Evolutionary conservation across 2,888 invertebrate genomes (phyloP).

Genomic region (Drosophila greeni): DNA sequence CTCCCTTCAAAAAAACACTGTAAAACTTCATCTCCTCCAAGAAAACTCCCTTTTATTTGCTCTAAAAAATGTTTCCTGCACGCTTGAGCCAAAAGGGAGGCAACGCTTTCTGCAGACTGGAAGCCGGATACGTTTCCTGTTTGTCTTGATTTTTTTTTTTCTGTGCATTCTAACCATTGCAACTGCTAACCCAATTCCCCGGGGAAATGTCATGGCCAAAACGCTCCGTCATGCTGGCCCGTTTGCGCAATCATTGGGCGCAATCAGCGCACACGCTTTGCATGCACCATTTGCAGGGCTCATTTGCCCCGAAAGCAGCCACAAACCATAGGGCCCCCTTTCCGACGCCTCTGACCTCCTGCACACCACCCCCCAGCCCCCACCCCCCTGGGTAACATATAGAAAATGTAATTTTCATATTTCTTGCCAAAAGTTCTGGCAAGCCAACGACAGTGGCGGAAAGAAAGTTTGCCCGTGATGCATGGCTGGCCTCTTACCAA

Average conservation of each 20-base stretch:
- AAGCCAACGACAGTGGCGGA: slow-evolving; percentile 44
- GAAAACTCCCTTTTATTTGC: background rate
- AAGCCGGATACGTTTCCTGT: background rate
- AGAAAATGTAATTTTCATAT: slow-evolving; percentile 60
- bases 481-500: slow-evolving; percentile 61
- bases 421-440: slow-evolving; percentile 45
- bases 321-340: slow-evolving; percentile 24
- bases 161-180: slow-evolving; percentile 18
- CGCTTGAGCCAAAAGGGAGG: background rate
- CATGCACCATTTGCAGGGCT: slow-evolving; percentile 50
- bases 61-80: background rate
- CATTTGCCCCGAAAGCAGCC: slow-evolving; percentile 43
- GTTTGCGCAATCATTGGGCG: slow-evolving; percentile 52
- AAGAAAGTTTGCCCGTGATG: slow-evolving; percentile 62
- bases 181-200: slow-evolving; percentile 54
- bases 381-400: slow-evolving; percentile 27
- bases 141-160: background rate
- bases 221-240: slow-evolving; percentile 47
- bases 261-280: slow-evolving; percentile 50
- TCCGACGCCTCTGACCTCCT: background rate
- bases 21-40: background rate
- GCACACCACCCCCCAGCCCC: too few relatives aligned
- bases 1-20: too few relatives aligned
- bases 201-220: slow-evolving; percentile 52
- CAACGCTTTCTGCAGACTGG: background rate